Evolutionary conservation across 2,113 vertebrate genomes (phyloP).

Genomic region (Antennarius striatus): DNA sequence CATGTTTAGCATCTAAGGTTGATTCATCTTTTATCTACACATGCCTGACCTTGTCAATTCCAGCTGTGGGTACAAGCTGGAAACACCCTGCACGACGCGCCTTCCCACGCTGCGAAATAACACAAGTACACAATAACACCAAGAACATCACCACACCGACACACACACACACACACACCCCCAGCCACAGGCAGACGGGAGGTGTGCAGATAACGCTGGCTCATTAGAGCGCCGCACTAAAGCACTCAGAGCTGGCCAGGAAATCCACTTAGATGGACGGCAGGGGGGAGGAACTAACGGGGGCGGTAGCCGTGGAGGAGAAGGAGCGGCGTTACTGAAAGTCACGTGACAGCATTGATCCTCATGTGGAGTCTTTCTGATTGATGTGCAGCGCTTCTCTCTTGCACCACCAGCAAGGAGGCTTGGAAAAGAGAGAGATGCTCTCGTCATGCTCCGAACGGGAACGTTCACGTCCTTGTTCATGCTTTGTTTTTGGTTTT

Average conservation of each 20-base stretch:
- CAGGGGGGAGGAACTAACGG: slow-evolving; percentile 7
- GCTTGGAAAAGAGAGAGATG: too few relatives aligned
- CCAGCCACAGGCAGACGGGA: slow-evolving; percentile 40
- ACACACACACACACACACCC: slow-evolving; percentile 8
- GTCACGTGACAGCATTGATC: slow-evolving; percentile 54
- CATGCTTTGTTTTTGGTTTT: too few relatives aligned
- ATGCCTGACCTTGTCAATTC: not conserved
- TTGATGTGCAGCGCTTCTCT: not conserved
- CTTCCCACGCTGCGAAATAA: too few relatives aligned
- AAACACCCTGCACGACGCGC: too few relatives aligned
- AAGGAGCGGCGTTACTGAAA: slow-evolving; percentile 28
- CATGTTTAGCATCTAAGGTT: too few relatives aligned
- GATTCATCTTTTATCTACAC: not conserved
- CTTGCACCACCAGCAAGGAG: too few relatives aligned
- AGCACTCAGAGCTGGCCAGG: slow-evolving; percentile 66
- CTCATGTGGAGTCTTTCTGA: not conserved
- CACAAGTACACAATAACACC: not conserved
- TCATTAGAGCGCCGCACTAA: slow-evolving; percentile 59
- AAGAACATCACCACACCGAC: not conserved
- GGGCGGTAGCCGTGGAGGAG: slow-evolving; percentile 1
- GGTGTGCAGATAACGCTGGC: slow-evolving; percentile 58
- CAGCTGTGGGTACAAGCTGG: not conserved
- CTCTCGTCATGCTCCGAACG: too few relatives aligned
- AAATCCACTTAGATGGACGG: slow-evolving; percentile 69
- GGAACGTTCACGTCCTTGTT: too few relatives aligned